Percentiles rank a stretch among this genome's conserved stretches.
Evolutionary conservation across 2,113 vertebrate species (phyloP).

Genomic region (Rhinopomastus cyanomelas): DNA sequence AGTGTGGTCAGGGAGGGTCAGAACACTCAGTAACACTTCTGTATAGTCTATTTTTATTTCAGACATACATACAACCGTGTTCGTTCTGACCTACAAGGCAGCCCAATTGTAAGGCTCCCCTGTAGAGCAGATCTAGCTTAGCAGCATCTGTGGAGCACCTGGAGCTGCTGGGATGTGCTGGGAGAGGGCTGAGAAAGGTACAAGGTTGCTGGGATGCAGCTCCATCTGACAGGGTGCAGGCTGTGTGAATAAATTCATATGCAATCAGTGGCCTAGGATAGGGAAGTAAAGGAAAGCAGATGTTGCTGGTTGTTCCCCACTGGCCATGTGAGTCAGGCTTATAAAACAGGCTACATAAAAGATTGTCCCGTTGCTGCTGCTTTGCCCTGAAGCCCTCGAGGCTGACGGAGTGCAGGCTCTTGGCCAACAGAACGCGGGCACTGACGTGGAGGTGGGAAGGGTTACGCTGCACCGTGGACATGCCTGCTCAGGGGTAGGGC

Average conservation of each 20-base stretch:
- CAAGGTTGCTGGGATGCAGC: not conserved
- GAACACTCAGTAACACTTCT: not conserved
- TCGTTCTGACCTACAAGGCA: not conserved
- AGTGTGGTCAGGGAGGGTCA: not conserved
- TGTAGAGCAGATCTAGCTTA: not conserved
- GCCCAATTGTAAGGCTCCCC: not conserved
- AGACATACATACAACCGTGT: rapidly evolving
- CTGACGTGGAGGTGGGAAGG: not conserved
- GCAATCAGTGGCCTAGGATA: not conserved
- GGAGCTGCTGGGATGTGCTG: not conserved
- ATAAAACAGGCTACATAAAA: not conserved
- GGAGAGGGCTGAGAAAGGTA: not conserved
- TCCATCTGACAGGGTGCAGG: not conserved
- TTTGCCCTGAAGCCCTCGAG: not conserved
- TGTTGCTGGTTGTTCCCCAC: not conserved
- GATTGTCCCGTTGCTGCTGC: rapidly evolving
- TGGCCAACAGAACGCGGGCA: rapidly evolving
- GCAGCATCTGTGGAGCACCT: not conserved
- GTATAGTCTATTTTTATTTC: not conserved
- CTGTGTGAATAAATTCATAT: not conserved
- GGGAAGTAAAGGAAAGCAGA: not conserved
- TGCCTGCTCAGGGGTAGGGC: not conserved
- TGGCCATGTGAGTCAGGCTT: rapidly evolving
- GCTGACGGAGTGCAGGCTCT: not conserved
- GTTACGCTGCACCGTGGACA: rapidly evolving